Percentiles rank a stretch among this genome's conserved stretches.
These are phyloP conservation scores for Dromiciops gliroides DNA, from an alignment of 2,113 vertebrate genomes.

Conservation along the genomic window DNA sequence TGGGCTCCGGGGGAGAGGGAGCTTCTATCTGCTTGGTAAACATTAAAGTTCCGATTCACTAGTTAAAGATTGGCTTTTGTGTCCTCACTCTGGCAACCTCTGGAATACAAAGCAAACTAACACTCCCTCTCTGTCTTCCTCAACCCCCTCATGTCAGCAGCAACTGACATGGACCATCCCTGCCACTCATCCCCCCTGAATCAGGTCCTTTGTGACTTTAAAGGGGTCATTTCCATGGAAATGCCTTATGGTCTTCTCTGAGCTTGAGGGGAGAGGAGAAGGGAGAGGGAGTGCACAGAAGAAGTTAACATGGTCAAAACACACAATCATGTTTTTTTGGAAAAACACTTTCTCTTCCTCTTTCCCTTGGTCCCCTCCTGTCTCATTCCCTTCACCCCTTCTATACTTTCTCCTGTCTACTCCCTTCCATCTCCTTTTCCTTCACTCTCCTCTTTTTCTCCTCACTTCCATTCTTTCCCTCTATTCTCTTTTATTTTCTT, in stretches of 20 bases:
- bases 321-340: not conserved
- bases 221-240: conserved; percentile 45
- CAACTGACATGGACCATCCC: not conserved
- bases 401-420: not conserved
- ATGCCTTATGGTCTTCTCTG: conserved; percentile 54
- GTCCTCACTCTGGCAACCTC: conserved; percentile 70
- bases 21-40: conserved; percentile 87
- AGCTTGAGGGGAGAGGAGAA: conserved; percentile 18
- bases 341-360: accelerated
- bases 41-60: conserved; percentile 86
- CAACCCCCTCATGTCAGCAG: not conserved
- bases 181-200: not conserved
- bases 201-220: not conserved
- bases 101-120: conserved; percentile 80
- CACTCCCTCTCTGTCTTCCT: conserved; percentile 32
- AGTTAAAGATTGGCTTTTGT: conserved; percentile 84
- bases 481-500: not conserved
- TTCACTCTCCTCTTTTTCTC: not conserved
- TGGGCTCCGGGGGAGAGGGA: conserved; percentile 74
- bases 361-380: not conserved
- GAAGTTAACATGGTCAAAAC: not conserved
- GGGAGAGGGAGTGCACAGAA: not conserved
- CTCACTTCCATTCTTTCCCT: not conserved
- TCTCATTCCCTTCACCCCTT: not conserved
- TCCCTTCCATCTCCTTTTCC: not conserved